These are phyloP conservation scores for Heloderma charlesbogerti DNA, from an alignment of 2,113 vertebrate species.

Conservation along the genomic window DNA sequence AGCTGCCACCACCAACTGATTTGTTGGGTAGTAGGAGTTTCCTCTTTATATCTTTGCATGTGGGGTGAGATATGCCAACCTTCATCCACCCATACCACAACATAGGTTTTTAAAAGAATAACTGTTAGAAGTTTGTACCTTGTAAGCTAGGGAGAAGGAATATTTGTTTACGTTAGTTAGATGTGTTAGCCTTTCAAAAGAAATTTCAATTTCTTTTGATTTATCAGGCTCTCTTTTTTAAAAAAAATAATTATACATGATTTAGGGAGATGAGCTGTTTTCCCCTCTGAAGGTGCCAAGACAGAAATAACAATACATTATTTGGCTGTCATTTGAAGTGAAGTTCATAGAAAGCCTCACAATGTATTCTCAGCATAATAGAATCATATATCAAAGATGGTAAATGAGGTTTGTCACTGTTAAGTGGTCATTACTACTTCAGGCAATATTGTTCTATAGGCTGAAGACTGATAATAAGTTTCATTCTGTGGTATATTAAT, in stretches of 20 bases:
- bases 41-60: no score
- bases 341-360: conserved; percentile 12
- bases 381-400: neutral
- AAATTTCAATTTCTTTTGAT: neutral
- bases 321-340: neutral
- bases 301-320: conserved; percentile 7
- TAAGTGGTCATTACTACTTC: conserved; percentile 25
- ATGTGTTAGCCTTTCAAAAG: neutral
- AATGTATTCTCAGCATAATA: neutral
- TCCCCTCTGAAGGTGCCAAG: neutral
- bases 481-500: conserved; percentile 7
- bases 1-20: no score
- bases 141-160: neutral
- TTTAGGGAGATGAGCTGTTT: conserved; percentile 11
- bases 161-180: neutral
- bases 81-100: neutral
- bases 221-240: neutral
- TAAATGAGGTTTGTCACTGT: neutral
- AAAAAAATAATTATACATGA: conserved; percentile 17
- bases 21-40: no score
- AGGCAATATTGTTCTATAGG: neutral
- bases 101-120: neutral
- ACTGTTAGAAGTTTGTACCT: neutral
- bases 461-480: conserved; percentile 23
- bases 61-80: no score